A percentile compares a stretch with the other conserved stretches of the same genome.
phyloP scores from a whole-genome alignment of 1,140 invertebrate genomes.

The Sitobion miscanthi region DNA sequence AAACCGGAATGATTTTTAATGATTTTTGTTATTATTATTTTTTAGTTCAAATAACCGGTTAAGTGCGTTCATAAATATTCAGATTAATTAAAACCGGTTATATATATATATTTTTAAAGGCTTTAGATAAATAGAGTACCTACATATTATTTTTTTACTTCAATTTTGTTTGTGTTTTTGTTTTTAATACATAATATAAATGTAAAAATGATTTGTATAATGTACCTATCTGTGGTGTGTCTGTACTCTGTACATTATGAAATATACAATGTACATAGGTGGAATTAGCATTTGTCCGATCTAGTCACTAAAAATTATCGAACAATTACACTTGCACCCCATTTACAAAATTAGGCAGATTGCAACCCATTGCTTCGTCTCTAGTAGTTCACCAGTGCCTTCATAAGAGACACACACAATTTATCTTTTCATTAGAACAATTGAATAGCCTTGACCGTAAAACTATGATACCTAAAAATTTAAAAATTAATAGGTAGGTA shows the following conservation, averaged over 20 bases:
- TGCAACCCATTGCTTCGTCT: too few species aligned
- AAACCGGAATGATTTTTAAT: not conserved
- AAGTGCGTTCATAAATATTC: constrained; percentile 27
- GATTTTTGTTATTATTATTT: constrained; percentile 3
- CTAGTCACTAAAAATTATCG: not conserved
- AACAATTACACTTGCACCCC: not conserved
- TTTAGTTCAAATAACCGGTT: constrained; percentile 27
- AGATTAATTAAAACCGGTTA: constrained; percentile 33
- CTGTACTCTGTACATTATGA: not conserved
- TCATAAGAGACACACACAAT: too few species aligned
- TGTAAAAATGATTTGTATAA: not conserved
- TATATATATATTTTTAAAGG: constrained; percentile 40
- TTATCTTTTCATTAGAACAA: too few species aligned
- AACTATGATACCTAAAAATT: too few species aligned
- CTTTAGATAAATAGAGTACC: constrained; percentile 10
- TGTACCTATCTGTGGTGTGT: not conserved
- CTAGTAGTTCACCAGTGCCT: too few species aligned
- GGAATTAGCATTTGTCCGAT: not conserved
- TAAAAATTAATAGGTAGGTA: too few species aligned
- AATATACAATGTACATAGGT: not conserved
- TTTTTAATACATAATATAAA: not conserved
- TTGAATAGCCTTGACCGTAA: too few species aligned
- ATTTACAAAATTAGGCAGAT: not conserved
- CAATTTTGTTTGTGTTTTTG: not conserved
- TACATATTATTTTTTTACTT: not conserved